Percentiles rank a stretch among this genome's conserved stretches.
Evolutionary conservation across 1,140 invertebrate species (phyloP).

Genomic region (Laupala kohalensis): DNA sequence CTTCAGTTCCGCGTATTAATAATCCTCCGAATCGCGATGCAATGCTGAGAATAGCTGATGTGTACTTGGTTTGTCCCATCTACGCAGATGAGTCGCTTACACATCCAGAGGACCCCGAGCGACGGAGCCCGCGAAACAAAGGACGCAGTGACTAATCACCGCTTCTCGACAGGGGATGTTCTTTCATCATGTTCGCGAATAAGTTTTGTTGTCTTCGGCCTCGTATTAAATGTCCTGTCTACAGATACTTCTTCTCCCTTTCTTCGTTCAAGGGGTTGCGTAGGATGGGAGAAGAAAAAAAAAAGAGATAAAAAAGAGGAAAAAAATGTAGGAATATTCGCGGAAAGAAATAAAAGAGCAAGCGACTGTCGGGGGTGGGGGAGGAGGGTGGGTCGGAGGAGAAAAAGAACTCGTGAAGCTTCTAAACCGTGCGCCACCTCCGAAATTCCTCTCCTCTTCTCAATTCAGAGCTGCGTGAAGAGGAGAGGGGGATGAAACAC

Average conservation of each 20-base stretch:
- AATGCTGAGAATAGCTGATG: too few relatives aligned
- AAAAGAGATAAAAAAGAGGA: not conserved
- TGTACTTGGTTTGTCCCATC: not conserved
- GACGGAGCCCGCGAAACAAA: not conserved
- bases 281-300: not conserved
- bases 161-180: not conserved
- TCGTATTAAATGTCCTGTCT: not conserved
- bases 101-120: not conserved
- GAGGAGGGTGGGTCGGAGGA: not conserved
- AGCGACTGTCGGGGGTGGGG: not conserved
- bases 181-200: not conserved
- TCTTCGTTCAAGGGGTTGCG: too few relatives aligned
- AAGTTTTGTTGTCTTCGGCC: not conserved
- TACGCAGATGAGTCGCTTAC: not conserved
- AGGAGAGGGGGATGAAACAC: too few relatives aligned
- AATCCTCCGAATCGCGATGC: too few relatives aligned
- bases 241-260: not conserved
- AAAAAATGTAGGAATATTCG: not conserved
- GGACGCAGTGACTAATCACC: not conserved
- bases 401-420: not conserved
- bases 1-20: too few relatives aligned
- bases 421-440: not conserved
- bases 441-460: not conserved
- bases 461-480: not conserved
- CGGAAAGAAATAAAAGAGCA: not conserved